A percentile compares a stretch with the other conserved stretches of the same genome.
These are phyloP conservation scores for Mionectes olivaceus DNA, from an alignment of 2,797 vertebrate genomes.

Conservation along the genomic window DNA sequence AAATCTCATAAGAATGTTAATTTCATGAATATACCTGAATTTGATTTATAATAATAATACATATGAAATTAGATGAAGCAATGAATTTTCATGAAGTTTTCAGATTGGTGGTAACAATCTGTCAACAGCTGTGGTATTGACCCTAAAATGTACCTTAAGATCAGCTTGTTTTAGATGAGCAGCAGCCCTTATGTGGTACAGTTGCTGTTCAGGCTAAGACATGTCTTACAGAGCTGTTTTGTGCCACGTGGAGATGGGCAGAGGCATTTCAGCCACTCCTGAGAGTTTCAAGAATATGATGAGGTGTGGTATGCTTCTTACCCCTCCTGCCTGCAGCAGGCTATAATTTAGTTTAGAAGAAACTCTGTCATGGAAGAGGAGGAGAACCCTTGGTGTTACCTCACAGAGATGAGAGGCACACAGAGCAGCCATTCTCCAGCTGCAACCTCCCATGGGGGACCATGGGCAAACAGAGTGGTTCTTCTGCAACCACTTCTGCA, in stretches of 20 bases:
- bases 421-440: background rate
- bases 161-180: background rate
- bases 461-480: fast-evolving
- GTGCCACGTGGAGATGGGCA: fast-evolving
- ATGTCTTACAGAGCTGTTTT: background rate
- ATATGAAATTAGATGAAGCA: background rate
- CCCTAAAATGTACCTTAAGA: background rate
- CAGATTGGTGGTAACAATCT: background rate
- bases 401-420: background rate
- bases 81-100: background rate
- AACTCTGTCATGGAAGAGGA: background rate
- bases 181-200: background rate
- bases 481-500: background rate
- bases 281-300: background rate
- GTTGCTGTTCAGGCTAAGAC: background rate
- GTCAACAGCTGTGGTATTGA: background rate
- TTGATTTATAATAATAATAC: background rate
- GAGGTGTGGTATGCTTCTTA: background rate
- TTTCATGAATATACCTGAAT: background rate
- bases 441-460: background rate
- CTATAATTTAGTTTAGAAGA: background rate
- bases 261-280: background rate
- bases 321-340: background rate
- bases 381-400: background rate
- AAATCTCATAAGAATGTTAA: background rate